These are phyloP conservation scores for Eudyptes chrysolophus DNA, from an alignment of 2,113 vertebrate species.

Conservation along the genomic window DNA sequence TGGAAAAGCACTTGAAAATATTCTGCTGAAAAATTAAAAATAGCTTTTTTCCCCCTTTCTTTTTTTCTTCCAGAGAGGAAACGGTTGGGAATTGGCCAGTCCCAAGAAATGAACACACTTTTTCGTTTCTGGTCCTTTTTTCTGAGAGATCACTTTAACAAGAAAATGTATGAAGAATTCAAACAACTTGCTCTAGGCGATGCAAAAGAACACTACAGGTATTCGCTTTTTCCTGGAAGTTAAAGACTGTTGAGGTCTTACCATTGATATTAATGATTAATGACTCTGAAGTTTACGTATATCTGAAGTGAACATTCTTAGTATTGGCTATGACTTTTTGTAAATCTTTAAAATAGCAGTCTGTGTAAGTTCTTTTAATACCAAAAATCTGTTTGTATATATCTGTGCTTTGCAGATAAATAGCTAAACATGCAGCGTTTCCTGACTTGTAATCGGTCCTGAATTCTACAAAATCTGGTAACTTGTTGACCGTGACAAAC, in stretches of 20 bases:
- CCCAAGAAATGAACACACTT: constrained; percentile 98
- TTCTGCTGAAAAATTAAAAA: not conserved
- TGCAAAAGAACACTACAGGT: constrained; percentile 95
- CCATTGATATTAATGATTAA: not conserved
- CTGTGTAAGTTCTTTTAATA: not conserved
- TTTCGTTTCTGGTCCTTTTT: constrained; percentile 99
- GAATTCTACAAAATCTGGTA: not conserved
- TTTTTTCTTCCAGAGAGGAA: constrained; percentile 84
- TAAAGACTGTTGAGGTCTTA: not conserved
- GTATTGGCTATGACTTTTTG: not conserved
- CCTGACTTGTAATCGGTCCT: not conserved
- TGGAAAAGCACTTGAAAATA: not conserved
- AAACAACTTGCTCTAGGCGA: constrained; percentile 89
- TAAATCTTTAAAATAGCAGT: not conserved
- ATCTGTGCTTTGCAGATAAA: not conserved
- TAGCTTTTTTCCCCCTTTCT: not conserved
- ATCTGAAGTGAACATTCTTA: not conserved
- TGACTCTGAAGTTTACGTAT: not conserved
- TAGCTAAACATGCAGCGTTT: not conserved
- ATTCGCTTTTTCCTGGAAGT: not conserved
- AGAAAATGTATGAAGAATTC: constrained; percentile 98
- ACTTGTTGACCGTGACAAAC: not conserved
- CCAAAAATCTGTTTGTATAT: not conserved
- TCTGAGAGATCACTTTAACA: constrained; percentile 96
- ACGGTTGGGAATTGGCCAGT: constrained; percentile 90